These are phyloP conservation scores for Amazona guildingii DNA, from an alignment of 2,113 vertebrate species.

Conservation along the genomic window DNA sequence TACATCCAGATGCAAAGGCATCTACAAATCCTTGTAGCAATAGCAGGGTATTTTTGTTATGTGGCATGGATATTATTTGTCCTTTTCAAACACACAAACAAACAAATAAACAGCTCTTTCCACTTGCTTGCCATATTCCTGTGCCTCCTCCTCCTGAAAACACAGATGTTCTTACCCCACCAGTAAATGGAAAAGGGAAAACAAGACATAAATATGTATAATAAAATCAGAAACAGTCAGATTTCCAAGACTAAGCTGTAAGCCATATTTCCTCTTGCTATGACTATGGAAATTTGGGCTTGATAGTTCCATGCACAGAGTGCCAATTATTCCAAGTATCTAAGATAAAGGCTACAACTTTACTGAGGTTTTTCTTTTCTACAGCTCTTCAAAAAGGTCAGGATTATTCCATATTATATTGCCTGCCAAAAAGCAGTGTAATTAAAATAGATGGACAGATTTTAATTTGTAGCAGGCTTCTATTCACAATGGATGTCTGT, in stretches of 20 bases:
- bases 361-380: conserved; percentile 18
- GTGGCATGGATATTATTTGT: neutral
- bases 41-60: neutral
- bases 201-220: neutral
- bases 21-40: neutral
- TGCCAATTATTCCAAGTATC: conserved; percentile 16
- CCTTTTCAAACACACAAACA: conserved; percentile 6
- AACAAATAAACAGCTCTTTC: neutral
- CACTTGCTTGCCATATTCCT: neutral
- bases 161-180: conserved; percentile 1
- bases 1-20: neutral
- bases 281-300: neutral
- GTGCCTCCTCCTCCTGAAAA: neutral
- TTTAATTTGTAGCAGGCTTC: conserved; percentile 65
- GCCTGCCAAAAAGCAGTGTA: conserved; percentile 31
- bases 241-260: conserved; percentile 3
- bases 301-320: neutral
- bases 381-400: conserved; percentile 48
- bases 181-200: neutral
- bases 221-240: conserved; percentile 1
- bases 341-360: conserved; percentile 40
- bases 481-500: conserved; percentile 63
- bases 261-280: neutral
- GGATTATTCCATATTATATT: neutral
- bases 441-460: conserved; percentile 63